Base-by-base conservation (phyloP, 2,797 vertebrate genomes). In the Tadarida brasiliensis region DNA sequence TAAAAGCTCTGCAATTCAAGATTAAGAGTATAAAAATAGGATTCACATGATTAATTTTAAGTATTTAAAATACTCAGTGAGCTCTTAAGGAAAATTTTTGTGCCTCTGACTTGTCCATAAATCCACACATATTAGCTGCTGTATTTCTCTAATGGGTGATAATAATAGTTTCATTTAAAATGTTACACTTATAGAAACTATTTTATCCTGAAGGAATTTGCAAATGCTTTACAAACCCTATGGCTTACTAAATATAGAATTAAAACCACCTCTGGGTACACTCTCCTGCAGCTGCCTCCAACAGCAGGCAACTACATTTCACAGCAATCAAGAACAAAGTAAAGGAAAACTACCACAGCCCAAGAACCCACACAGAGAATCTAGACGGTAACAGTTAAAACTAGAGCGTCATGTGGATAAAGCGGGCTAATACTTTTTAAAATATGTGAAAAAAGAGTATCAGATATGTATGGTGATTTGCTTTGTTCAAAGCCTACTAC, bases 1-100 rank as follows among this genome's bases (percentile, higher is more conserved):
- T 98, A 97, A 99, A 99, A 78, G 99, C 99, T 93, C 99, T 99
- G 97, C 51, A 98, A 98, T 85, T 97, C 16, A 73, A 96, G 28
- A 97, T 77, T 89, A 92, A 97, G 56, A 89, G 26, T 30, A 84
- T 78, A 77, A 96, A 95, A 93, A 96, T 44, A 94, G 80, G 65
- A 93, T 88, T 90, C 84, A 74, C 15, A 51, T 83, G 89, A 92
- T 87, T 94, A 91, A 63, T 57, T 91, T 61, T 93, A 97, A 80
- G 63, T 67, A 87, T 94, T 93, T 94, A 95, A 95, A 95, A 87
- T 61, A 94, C 4, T 67, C 67, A 88, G 17, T 84, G 70, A 73
- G 74, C 26, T 83, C 89, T 76, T 49, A 63, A 57, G 11, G 51
- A 80, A 86, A 78, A 63, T 44, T 30, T 82, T 86, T 74, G 35